phyloP scores from a whole-genome alignment of 2,113 vertebrate genomes.

The Grallaria varia region DNA sequence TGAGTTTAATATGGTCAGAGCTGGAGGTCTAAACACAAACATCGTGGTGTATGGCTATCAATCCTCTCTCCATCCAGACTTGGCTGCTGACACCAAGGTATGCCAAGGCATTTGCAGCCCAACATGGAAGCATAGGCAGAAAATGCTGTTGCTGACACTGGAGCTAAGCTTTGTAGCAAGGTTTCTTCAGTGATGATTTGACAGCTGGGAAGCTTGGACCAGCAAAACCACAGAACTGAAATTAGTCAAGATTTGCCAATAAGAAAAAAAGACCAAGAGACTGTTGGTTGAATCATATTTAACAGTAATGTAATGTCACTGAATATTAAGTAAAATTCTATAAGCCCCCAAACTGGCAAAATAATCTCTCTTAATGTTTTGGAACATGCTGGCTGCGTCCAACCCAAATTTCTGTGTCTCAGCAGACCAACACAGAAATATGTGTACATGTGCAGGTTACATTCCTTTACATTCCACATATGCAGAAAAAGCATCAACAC shows the following conservation, averaged over 20 bases:
- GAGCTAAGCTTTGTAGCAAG: not conserved
- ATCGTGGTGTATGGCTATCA: too few species aligned
- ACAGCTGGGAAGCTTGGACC: not conserved
- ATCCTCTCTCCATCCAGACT: not conserved
- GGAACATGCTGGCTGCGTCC: not conserved
- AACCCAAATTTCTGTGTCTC: not conserved
- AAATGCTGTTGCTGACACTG: not conserved
- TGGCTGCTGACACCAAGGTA: rapidly evolving
- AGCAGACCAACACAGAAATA: not conserved
- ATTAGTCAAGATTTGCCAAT: not conserved
- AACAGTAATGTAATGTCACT: not conserved
- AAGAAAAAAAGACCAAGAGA: not conserved
- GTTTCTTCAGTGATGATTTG: not conserved
- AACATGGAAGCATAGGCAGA: not conserved
- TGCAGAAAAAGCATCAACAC: not conserved
- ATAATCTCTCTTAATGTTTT: not conserved
- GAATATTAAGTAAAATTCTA: not conserved
- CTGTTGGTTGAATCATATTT: not conserved
- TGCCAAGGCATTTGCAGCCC: not conserved
- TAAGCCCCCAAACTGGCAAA: not conserved
- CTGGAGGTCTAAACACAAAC: not conserved
- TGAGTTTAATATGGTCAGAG: not conserved
- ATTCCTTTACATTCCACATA: not conserved
- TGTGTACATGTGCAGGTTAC: not conserved
- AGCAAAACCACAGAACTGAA: not conserved